Evolutionary conservation across 2,113 vertebrate species (phyloP).

Genomic region (Hepsetus odoe): DNA sequence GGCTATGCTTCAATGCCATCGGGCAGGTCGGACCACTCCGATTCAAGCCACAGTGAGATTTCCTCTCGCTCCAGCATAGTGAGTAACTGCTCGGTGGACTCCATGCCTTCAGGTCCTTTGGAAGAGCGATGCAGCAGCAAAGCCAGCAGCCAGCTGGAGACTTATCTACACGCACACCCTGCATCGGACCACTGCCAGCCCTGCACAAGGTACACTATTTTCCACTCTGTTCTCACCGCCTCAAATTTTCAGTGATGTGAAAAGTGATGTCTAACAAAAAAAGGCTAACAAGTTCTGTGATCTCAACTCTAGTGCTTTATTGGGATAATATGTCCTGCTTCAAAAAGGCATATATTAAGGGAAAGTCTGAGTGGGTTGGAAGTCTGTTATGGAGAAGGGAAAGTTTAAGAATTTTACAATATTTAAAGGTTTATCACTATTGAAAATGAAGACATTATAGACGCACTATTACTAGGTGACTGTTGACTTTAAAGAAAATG

Average conservation of each 20-base stretch:
- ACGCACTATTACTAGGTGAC: no score
- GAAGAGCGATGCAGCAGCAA: constrained; percentile 80
- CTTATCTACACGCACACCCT: constrained; percentile 61
- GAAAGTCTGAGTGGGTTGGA: no score
- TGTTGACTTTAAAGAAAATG: no score
- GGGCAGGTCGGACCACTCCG: constrained; percentile 85
- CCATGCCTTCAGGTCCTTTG: constrained; percentile 76
- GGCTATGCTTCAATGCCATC: constrained; percentile 82
- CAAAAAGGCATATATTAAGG: no score
- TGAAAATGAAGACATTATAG: no score
- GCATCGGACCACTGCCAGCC: constrained; percentile 75
- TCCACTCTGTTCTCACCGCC: background rate
- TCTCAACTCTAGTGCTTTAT: no score
- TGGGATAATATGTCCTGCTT: no score
- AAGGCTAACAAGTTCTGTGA: no score
- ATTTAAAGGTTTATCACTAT: no score
- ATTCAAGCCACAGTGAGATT: constrained; percentile 96
- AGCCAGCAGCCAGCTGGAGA: constrained; percentile 67
- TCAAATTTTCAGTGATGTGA: background rate
- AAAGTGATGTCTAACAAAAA: no score
- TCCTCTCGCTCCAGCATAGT: constrained; percentile 93
- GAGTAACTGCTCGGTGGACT: constrained; percentile 90
- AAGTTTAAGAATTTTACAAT: no score
- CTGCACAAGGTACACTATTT: constrained; percentile 78
- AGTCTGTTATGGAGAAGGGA: no score